Evolutionary conservation across 2,888 invertebrate genomes (phyloP).

Genomic region (Hetaerina titia): DNA sequence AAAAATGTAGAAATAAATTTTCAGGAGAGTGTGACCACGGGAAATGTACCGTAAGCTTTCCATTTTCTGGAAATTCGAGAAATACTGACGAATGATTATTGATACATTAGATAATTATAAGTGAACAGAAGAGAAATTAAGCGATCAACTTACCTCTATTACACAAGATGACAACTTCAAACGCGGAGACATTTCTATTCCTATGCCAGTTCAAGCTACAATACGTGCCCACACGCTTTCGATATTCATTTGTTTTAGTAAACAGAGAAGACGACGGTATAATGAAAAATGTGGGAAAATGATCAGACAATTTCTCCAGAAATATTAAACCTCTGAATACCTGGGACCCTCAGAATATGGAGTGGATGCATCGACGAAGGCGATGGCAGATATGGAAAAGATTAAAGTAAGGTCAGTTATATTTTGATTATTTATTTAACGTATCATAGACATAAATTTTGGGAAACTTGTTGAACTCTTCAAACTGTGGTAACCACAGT

Average conservation of each 20-base stretch:
- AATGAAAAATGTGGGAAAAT: not conserved
- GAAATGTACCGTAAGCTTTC: not conserved
- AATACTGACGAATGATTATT: not conserved
- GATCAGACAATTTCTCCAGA: too few species aligned
- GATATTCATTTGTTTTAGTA: slow-evolving; percentile 14
- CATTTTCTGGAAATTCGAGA: not conserved
- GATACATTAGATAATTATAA: not conserved
- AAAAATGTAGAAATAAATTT: slow-evolving; percentile 4
- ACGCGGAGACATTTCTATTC: slow-evolving; percentile 83
- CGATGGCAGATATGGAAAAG: not conserved
- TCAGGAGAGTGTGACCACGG: not conserved
- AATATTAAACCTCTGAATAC: too few species aligned
- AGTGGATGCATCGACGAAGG: not conserved
- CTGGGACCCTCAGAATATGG: too few species aligned
- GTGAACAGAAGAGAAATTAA: slow-evolving; percentile 66
- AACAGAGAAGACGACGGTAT: slow-evolving; percentile 16
- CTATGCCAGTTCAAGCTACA: slow-evolving; percentile 68
- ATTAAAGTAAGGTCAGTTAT: not conserved
- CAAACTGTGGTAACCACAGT: not conserved
- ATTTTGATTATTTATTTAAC: not conserved
- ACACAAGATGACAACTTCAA: slow-evolving; percentile 86
- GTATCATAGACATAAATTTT: not conserved
- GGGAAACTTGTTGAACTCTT: not conserved
- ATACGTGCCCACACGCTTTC: slow-evolving; percentile 16
- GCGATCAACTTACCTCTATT: slow-evolving; percentile 81